Conservation (phyloP, 2,888 invertebrate genomes). For the Buathra laborator region DNA sequence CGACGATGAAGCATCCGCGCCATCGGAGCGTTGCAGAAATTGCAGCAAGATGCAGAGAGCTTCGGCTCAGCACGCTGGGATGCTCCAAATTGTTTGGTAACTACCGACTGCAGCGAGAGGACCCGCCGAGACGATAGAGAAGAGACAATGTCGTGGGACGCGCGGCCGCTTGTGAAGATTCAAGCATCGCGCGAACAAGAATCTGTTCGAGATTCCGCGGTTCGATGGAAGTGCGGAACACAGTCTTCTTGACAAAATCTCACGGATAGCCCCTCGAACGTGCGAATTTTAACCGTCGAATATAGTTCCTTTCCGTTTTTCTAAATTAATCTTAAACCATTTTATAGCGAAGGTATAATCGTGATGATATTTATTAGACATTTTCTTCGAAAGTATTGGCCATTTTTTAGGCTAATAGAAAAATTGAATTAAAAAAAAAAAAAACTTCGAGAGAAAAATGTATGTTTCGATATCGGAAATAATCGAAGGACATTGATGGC, state of each 20-base stretch:
- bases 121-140: slow-evolving; percentile 1
- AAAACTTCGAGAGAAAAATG: not conserved
- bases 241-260: slow-evolving; percentile 17
- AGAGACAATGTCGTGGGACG: slow-evolving; percentile 37
- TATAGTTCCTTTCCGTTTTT: not conserved
- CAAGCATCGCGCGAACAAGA: slow-evolving; percentile 63
- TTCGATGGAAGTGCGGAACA: slow-evolving; percentile 17
- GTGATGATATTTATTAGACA: no score
- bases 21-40: slow-evolving; percentile 53
- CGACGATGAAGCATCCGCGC: slow-evolving; percentile 33
- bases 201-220: slow-evolving; percentile 57
- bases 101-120: slow-evolving; percentile 32
- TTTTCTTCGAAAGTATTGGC: no score
- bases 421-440: no score
- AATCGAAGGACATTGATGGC: not conserved
- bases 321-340: no score
- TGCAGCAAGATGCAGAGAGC: slow-evolving; percentile 51
- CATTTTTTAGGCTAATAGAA: no score
- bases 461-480: no score
- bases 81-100: slow-evolving; percentile 66
- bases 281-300: not conserved
- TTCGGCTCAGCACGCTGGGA: slow-evolving; percentile 30
- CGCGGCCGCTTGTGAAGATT: slow-evolving; percentile 51
- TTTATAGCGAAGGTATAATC: no score
- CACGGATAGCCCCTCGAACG: not conserved